These are phyloP conservation scores for Bergia sp. DNA, from an alignment of 92 coral and sea anemone species.

Conservation along the genomic window DNA sequence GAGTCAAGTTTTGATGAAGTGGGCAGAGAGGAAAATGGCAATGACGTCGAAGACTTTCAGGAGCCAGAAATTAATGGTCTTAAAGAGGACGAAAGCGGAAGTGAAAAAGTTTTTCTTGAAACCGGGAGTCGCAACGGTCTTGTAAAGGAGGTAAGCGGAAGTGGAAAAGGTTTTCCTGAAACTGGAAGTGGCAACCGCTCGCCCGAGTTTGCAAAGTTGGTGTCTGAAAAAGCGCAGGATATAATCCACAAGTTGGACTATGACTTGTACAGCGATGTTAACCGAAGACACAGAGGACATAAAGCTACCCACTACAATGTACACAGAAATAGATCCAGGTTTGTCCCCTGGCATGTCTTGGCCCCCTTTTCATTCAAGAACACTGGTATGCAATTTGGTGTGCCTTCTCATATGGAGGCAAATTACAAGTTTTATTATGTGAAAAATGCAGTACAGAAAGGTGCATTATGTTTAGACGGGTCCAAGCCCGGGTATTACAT, in stretches of 20 bases:
- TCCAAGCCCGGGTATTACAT: constrained; percentile 84
- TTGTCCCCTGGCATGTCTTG: not conserved
- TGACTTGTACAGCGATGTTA: not conserved
- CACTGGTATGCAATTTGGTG: not conserved
- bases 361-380: constrained; percentile 4
- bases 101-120: not conserved
- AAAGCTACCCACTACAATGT: not conserved
- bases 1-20: not conserved
- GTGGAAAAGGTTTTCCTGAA: not conserved
- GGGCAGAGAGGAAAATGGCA: not conserved
- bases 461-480: constrained; percentile 92
- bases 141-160: constrained; percentile 6
- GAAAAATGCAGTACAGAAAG: constrained; percentile 64
- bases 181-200: not conserved
- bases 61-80: not conserved
- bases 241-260: constrained; percentile 13
- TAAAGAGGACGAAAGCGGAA: not conserved
- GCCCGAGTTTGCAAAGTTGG: not conserved
- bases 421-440: constrained; percentile 57
- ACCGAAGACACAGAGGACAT: not conserved
- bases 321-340: constrained; percentile 3
- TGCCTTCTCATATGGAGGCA: not conserved
- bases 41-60: not conserved
- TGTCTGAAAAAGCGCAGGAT: not conserved
- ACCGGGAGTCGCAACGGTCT: not conserved